Percentiles rank a stretch among this genome's conserved stretches.
Evolutionary conservation across 1,140 invertebrate genomes (phyloP).

Genomic region (Lanistes nyassanus): DNA sequence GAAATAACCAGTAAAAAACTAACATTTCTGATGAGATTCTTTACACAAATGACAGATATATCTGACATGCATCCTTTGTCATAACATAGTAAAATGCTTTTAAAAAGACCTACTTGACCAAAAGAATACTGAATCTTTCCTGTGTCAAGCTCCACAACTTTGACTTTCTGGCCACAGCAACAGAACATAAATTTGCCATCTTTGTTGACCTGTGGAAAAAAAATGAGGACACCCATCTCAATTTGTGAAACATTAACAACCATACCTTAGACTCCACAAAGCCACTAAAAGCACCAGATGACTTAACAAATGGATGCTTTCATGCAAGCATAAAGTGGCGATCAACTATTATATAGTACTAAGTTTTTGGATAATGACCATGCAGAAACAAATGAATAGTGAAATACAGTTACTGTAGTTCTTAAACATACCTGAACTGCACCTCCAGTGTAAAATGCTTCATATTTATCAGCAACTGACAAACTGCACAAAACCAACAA

Average conservation of each 20-base stretch:
- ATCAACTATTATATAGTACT: not conserved
- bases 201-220: conserved; percentile 73
- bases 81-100: not conserved
- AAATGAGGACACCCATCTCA: conserved; percentile 1
- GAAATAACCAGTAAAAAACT: not conserved
- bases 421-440: conserved; percentile 73
- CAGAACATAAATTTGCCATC: conserved; percentile 81
- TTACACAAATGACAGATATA: too few relatives aligned
- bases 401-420: not conserved
- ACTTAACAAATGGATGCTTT: not conserved
- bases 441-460: conserved; percentile 87
- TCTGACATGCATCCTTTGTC: not conserved
- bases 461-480: conserved; percentile 79
- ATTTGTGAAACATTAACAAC: conserved; percentile 13
- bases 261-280: conserved; percentile 11
- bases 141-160: conserved; percentile 76
- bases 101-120: conserved; percentile 34
- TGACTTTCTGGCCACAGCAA: conserved; percentile 76
- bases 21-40: conserved; percentile 7
- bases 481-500: conserved; percentile 73
- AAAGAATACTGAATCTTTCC: conserved; percentile 58
- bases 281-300: not conserved
- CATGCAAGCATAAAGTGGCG: not conserved
- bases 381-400: conserved; percentile 48
- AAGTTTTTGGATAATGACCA: not conserved